phyloP scores from a whole-genome alignment of 64 coral and sea anemone species.

The Porites lutea region DNA sequence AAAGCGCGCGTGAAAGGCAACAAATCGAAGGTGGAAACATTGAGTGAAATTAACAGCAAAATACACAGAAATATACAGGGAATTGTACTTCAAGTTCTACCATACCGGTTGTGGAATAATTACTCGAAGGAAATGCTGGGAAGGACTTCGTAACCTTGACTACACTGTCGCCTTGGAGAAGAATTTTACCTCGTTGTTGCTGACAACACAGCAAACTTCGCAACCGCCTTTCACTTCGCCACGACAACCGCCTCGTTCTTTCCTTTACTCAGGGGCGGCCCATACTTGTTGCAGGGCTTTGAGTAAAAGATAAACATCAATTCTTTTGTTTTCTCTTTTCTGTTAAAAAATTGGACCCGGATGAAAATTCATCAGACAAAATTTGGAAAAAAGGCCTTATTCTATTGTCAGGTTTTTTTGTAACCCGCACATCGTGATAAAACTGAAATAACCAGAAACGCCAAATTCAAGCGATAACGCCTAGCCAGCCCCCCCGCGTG shows the following conservation, averaged over 20 bases:
- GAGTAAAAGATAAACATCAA: not conserved
- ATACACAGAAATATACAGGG: not conserved
- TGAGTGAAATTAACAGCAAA: not conserved
- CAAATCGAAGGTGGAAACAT: constrained; percentile 58
- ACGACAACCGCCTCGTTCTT: constrained; percentile 76
- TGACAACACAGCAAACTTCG: constrained; percentile 98
- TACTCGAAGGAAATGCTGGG: constrained; percentile 94
- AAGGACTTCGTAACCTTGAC: constrained; percentile 99
- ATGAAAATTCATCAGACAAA: not conserved
- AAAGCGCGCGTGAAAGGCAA: constrained; percentile 23
- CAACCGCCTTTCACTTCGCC: constrained; percentile 87
- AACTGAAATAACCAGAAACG: no score
- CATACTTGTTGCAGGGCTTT: not conserved
- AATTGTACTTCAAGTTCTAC: constrained; percentile 22
- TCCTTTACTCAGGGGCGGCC: not conserved
- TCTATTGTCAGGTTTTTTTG: no score
- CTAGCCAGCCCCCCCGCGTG: no score
- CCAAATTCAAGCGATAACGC: no score
- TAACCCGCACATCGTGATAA: no score
- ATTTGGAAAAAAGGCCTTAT: no score
- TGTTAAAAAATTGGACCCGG: not conserved
- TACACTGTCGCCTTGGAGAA: constrained; percentile 99
- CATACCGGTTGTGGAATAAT: constrained; percentile 78
- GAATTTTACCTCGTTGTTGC: constrained; percentile 90
- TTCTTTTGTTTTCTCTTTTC: not conserved